Percentiles rank a stretch among this genome's conserved stretches.
Conservation (phyloP, 2,888 invertebrate species). For the Amphipyra berbera region DNA sequence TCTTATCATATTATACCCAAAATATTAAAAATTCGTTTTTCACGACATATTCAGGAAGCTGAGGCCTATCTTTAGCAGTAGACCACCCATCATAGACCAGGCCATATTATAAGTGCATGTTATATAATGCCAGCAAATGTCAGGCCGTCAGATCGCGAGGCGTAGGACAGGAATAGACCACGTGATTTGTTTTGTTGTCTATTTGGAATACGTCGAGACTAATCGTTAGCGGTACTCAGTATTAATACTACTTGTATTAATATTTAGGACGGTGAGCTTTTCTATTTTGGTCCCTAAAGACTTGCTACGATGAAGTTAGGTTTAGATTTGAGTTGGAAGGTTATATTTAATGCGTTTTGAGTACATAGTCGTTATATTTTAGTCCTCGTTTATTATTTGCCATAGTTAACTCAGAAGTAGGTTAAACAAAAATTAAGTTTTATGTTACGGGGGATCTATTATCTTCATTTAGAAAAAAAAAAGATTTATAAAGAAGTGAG, state of each 20-base stretch:
- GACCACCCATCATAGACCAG: not conserved
- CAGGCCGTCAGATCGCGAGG: constrained; percentile 52
- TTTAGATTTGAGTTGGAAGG: not conserved
- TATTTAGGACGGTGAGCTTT: constrained; percentile 34
- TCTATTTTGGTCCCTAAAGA: constrained; percentile 6
- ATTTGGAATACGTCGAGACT: constrained; percentile 54
- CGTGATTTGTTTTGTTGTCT: constrained; percentile 56
- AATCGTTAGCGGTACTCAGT: constrained; percentile 44
- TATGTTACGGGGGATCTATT: no score
- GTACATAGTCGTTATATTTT: not conserved
- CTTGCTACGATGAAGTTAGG: not conserved
- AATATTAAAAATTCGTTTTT: not conserved
- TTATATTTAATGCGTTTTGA: not conserved
- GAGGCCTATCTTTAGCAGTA: not conserved
- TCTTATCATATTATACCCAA: no score
- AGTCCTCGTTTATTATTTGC: not conserved
- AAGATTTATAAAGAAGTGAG: no score
- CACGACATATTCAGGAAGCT: not conserved
- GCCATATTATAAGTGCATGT: constrained; percentile 26
- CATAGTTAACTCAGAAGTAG: no score
- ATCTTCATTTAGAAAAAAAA: no score
- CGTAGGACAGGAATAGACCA: constrained; percentile 57
- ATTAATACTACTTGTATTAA: constrained; percentile 39
- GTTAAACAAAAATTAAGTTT: no score
- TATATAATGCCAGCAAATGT: constrained; percentile 61